A percentile compares a stretch with the other conserved stretches of the same genome.
Evolutionary conservation across 2,113 vertebrate species (phyloP).

Genomic region (Alaudala cheleensis): DNA sequence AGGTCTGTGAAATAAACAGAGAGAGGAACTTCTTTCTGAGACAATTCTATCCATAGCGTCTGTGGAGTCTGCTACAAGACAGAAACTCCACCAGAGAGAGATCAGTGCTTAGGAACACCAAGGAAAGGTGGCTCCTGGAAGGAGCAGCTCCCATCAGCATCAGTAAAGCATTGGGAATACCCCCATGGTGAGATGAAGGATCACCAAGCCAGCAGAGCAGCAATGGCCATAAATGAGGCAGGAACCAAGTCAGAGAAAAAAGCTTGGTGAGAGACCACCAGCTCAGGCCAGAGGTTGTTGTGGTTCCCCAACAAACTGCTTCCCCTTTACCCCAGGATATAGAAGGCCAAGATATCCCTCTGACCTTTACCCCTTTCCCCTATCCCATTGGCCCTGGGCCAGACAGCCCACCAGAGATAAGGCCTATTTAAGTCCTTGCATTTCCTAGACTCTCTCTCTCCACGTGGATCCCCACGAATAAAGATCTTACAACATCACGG

Average conservation of each 20-base stretch:
- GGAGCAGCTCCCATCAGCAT: not conserved
- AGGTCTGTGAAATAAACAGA: not conserved
- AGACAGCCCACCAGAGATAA: too few relatives aligned
- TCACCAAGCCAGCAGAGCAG: not conserved
- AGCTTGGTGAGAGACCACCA: not conserved
- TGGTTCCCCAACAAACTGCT: too few relatives aligned
- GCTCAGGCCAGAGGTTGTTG: not conserved
- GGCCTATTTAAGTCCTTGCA: too few relatives aligned
- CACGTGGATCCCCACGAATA: too few relatives aligned
- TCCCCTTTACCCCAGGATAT: too few relatives aligned
- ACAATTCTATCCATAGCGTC: not conserved
- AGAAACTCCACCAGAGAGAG: not conserved
- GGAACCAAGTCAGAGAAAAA: not conserved
- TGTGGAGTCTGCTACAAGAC: not conserved
- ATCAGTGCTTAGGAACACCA: not conserved
- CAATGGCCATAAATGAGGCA: accelerated
- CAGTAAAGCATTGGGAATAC: not conserved
- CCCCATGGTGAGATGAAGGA: not conserved
- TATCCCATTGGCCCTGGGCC: too few relatives aligned
- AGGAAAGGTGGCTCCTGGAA: not conserved
- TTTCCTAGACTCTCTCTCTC: too few relatives aligned
- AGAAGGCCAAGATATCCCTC: too few relatives aligned
- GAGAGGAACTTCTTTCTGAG: not conserved
- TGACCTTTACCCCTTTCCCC: too few relatives aligned
- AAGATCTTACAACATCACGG: too few relatives aligned